These are phyloP conservation scores for Morpho deidamia DNA, from an alignment of 2,888 invertebrate species.

Conservation along the genomic window DNA sequence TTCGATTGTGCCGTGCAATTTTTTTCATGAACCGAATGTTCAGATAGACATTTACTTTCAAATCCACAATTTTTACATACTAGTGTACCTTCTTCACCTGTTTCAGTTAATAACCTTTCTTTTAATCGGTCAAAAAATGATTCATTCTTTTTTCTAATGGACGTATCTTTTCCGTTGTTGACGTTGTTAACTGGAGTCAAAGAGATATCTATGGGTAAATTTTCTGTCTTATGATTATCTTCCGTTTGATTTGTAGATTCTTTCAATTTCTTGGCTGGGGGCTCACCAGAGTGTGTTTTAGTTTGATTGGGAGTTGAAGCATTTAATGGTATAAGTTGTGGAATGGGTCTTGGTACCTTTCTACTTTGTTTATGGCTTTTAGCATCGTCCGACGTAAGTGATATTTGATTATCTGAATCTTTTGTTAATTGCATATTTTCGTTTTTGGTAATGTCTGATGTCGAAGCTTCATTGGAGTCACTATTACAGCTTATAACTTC, in stretches of 20 bases:
- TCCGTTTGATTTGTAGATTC: conserved; percentile 35
- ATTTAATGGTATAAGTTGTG: conserved; percentile 86
- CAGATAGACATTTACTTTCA: conserved; percentile 88
- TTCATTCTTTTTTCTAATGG: conserved; percentile 80
- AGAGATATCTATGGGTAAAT: conserved; percentile 47
- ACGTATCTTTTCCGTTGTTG: conserved; percentile 43
- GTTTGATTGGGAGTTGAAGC: conserved; percentile 64
- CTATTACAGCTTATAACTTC: conserved; percentile 62
- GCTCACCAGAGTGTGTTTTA: conserved; percentile 54
- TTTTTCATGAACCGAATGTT: conserved; percentile 88
- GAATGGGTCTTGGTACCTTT: conserved; percentile 80
- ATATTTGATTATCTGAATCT: conserved; percentile 37
- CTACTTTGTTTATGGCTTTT: conserved; percentile 49
- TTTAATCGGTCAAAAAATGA: conserved; percentile 91
- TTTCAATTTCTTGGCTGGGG: conserved; percentile 63
- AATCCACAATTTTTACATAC: conserved; percentile 85
- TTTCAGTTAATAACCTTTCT: conserved; percentile 83
- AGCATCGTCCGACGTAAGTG: conserved; percentile 44
- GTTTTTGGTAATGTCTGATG: conserved; percentile 39
- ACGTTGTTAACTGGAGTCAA: conserved; percentile 42
- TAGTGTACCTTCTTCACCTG: conserved; percentile 81
- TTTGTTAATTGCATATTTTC: conserved; percentile 40
- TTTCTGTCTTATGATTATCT: conserved; percentile 35
- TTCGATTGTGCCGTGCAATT: conserved; percentile 76
- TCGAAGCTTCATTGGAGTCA: conserved; percentile 60